Percentiles rank a stretch among this genome's conserved stretches.
Conservation (phyloP, 2,113 vertebrate species). For the Clarias gariepinus region DNA sequence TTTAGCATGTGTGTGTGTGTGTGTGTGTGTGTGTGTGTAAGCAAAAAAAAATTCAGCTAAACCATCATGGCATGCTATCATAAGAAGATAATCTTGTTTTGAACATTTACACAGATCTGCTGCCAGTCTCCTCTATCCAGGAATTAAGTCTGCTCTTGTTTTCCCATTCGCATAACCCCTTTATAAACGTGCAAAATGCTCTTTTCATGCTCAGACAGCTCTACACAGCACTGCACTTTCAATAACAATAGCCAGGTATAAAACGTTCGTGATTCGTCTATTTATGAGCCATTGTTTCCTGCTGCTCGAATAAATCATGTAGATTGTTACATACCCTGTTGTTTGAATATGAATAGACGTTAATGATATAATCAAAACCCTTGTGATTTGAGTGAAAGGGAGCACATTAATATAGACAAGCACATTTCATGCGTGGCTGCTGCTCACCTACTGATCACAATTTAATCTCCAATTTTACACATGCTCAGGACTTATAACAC, state of each 20-base stretch:
- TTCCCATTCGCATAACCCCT: not conserved
- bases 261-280: not conserved
- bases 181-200: not conserved
- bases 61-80: not conserved
- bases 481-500: constrained; percentile 7
- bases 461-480: not conserved
- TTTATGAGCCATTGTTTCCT: constrained; percentile 27
- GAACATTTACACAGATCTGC: constrained; percentile 25
- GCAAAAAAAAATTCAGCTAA: not conserved
- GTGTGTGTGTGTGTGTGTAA: not conserved
- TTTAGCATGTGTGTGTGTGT: not conserved
- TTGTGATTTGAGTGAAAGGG: constrained; percentile 27
- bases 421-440: constrained; percentile 19
- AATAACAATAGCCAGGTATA: constrained; percentile 27
- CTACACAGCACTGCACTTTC: not conserved
- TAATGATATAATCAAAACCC: constrained; percentile 30
- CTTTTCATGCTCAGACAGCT: not conserved
- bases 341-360: constrained; percentile 34
- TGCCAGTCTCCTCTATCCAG: constrained; percentile 16
- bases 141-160: constrained; percentile 32
- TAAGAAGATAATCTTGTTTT: constrained; percentile 42
- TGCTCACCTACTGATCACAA: not conserved
- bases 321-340: not conserved
- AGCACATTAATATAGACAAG: not conserved
- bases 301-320: constrained; percentile 34